phyloP scores from a whole-genome alignment of 2,888 invertebrate species.

The Nomada lathburiana region DNA sequence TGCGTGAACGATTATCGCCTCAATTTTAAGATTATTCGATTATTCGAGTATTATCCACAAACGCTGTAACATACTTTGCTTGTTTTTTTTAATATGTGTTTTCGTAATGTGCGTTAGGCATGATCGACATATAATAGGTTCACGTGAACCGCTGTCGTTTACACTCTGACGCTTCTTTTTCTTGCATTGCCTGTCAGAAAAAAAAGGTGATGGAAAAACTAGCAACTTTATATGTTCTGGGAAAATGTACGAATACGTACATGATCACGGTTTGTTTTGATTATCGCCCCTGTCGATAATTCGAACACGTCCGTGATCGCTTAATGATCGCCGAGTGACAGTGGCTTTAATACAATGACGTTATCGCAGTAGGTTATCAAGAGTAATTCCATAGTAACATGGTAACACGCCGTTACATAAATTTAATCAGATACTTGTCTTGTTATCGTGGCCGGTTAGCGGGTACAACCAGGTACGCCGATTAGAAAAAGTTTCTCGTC shows the following conservation, averaged over 20 bases:
- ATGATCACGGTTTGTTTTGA: slow-evolving; percentile 16
- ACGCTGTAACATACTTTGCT: background rate
- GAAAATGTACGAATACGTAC: background rate
- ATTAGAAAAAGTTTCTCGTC: slow-evolving; percentile 52
- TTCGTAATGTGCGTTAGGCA: background rate
- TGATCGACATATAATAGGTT: background rate
- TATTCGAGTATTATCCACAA: background rate
- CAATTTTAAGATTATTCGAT: background rate
- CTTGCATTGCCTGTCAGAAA: background rate
- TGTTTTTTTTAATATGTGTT: background rate
- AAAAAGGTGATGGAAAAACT: background rate
- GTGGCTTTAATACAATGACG: slow-evolving; percentile 37
- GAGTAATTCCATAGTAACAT: slow-evolving; percentile 67
- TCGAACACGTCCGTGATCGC: background rate
- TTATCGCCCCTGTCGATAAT: background rate
- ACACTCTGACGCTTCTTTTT: background rate
- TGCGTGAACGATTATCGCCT: slow-evolving; percentile 13
- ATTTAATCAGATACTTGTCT: slow-evolving; percentile 77
- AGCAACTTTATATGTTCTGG: background rate
- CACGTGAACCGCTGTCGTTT: slow-evolving; percentile 8
- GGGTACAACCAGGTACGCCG: slow-evolving; percentile 67
- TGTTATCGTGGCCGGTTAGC: slow-evolving; percentile 67
- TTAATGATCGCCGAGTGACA: slow-evolving; percentile 46
- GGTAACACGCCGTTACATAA: slow-evolving; percentile 77
- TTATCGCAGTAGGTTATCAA: slow-evolving; percentile 72